A percentile compares a stretch with the other conserved stretches of the same genome.
Conservation (phyloP, 2,888 invertebrate genomes). For the Priapulus caudatus region DNA sequence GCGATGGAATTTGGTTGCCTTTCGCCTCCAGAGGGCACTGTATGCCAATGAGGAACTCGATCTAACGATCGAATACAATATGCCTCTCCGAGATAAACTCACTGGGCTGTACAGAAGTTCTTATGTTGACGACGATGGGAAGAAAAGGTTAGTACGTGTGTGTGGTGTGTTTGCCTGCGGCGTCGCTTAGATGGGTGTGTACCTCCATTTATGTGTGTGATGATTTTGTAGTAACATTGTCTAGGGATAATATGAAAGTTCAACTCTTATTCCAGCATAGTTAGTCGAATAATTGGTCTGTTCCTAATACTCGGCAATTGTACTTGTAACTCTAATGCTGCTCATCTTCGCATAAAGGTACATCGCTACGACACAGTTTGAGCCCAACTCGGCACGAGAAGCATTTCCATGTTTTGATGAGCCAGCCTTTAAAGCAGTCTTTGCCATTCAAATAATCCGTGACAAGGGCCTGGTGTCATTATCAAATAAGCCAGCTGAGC, state of each 20-base stretch:
- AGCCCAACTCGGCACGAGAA: slow-evolving; percentile 81
- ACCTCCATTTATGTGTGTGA: too few species aligned
- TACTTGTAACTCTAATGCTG: too few species aligned
- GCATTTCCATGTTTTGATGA: slow-evolving; percentile 94
- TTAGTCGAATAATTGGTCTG: too few species aligned
- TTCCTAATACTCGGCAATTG: too few species aligned
- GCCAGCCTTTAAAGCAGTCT: slow-evolving; percentile 38
- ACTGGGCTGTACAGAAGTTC: background rate
- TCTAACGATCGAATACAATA: background rate
- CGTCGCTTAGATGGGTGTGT: too few species aligned
- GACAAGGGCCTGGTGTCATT: slow-evolving; percentile 54
- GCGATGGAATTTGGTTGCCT: background rate
- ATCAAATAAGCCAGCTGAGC: slow-evolving; percentile 68
- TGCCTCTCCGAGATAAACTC: background rate
- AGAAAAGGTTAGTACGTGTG: too few species aligned
- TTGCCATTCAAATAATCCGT: background rate
- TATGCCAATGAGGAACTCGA: background rate
- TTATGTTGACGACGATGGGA: background rate
- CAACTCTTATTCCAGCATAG: too few species aligned
- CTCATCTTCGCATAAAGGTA: slow-evolving; percentile 48
- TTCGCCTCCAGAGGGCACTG: background rate
- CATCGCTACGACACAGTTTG: slow-evolving; percentile 83
- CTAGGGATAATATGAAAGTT: too few species aligned
- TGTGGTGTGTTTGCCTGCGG: too few species aligned
- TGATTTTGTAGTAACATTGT: too few species aligned